A percentile compares a stretch with the other conserved stretches of the same genome.
Evolutionary conservation across 2,113 vertebrate species (phyloP).

Genomic region (Microtus pennsylvanicus): DNA sequence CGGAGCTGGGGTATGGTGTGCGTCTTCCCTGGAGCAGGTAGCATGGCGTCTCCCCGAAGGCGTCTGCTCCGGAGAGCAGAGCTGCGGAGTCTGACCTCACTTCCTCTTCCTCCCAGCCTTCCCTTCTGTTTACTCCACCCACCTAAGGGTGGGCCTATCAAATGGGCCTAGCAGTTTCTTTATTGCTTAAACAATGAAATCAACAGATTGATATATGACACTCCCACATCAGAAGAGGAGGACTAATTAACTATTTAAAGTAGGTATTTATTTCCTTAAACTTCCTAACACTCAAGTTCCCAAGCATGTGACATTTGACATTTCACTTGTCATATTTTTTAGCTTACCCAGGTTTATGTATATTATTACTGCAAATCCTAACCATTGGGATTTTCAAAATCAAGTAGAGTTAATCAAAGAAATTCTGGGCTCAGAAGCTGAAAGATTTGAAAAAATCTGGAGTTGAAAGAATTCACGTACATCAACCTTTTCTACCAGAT

Average conservation of each 20-base stretch:
- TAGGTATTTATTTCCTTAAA: neutral
- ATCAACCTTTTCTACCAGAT: neutral
- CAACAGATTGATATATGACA: too few relatives aligned
- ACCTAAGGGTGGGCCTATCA: too few relatives aligned
- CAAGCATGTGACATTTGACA: neutral
- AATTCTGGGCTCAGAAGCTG: neutral
- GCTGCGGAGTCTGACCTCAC: too few relatives aligned
- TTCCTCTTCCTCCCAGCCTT: too few relatives aligned
- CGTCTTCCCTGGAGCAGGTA: too few relatives aligned
- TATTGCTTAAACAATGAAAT: too few relatives aligned
- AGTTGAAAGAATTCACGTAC: neutral
- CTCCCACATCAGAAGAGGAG: neutral
- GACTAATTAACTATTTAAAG: neutral
- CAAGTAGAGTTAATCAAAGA: neutral
- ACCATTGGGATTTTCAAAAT: neutral
- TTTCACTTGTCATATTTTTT: neutral
- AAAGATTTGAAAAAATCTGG: neutral
- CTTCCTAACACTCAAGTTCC: neutral
- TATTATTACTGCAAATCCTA: neutral
- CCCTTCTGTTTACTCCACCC: too few relatives aligned
- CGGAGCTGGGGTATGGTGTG: too few relatives aligned
- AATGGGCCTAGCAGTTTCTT: too few relatives aligned
- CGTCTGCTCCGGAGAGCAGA: too few relatives aligned
- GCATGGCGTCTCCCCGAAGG: too few relatives aligned
- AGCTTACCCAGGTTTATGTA: neutral